phyloP scores from a whole-genome alignment of 1,140 invertebrate species.

The Sycobia sp. region DNA sequence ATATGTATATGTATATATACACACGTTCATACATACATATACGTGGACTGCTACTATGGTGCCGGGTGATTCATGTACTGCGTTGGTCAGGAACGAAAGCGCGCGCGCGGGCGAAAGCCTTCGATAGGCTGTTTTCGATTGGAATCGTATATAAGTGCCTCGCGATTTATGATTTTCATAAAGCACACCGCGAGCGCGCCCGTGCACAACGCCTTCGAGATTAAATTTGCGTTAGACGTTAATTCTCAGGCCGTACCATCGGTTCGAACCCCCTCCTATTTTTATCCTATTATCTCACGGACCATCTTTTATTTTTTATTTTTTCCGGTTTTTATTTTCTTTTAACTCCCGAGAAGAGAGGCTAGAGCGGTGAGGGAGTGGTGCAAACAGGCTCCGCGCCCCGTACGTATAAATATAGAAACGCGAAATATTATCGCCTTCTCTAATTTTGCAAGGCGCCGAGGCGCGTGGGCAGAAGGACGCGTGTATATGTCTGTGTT shows the following conservation, averaged over 20 bases:
- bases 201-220: background rate
- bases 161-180: slow-evolving; percentile 36
- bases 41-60: background rate
- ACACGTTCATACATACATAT: no score
- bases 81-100: no score
- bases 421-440: slow-evolving; percentile 8
- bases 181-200: slow-evolving; percentile 16
- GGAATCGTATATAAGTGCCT: slow-evolving; percentile 32
- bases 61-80: slow-evolving; percentile 28
- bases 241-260: background rate
- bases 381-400: no score
- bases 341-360: no score
- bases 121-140: slow-evolving; percentile 31
- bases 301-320: no score
- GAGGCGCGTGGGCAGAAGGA: background rate
- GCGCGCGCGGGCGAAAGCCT: slow-evolving; percentile 5
- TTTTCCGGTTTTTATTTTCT: no score
- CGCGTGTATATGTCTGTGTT: no score
- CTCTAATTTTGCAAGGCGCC: slow-evolving; percentile 23
- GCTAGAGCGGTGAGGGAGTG: no score
- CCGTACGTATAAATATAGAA: slow-evolving; percentile 1
- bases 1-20: no score
- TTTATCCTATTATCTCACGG: no score
- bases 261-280: no score
- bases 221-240: slow-evolving; percentile 13